These are phyloP conservation scores for Lacanobia oleracea DNA, from an alignment of 2,888 invertebrate genomes.

Conservation along the genomic window DNA sequence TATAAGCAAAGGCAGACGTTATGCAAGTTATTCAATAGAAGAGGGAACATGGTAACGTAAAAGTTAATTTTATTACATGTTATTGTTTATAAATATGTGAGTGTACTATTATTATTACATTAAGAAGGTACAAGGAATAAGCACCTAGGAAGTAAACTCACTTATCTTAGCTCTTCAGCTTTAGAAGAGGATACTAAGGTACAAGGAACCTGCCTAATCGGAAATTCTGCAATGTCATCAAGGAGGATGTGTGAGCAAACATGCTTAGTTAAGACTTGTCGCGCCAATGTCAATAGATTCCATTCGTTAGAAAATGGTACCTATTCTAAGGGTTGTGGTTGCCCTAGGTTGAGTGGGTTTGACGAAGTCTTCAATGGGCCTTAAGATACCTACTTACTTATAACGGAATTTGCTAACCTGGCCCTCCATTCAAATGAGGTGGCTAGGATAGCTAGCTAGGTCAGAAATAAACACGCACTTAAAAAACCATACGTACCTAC, in stretches of 20 bases:
- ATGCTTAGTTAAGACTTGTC: slow-evolving; percentile 3
- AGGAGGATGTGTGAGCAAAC: slow-evolving; percentile 4
- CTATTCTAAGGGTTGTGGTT: background rate
- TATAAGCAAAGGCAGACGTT: slow-evolving; percentile 16
- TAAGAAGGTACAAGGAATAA: background rate
- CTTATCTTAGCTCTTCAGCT: background rate
- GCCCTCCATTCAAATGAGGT: no score
- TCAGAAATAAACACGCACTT: no score
- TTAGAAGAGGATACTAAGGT: background rate
- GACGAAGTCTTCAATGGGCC: background rate
- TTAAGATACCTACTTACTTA: background rate
- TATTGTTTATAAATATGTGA: slow-evolving; percentile 16
- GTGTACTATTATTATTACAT: background rate
- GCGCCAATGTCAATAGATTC: slow-evolving; percentile 3
- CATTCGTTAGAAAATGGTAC: slow-evolving; percentile 11
- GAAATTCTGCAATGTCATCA: slow-evolving; percentile 8
- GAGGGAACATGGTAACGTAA: slow-evolving; percentile 24
- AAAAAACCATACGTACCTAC: no score
- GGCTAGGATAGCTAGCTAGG: no score
- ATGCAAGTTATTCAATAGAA: slow-evolving; percentile 3
- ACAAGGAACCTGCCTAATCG: background rate
- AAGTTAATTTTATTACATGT: slow-evolving; percentile 16
- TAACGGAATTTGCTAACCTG: background rate
- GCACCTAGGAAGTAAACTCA: slow-evolving; percentile 6
- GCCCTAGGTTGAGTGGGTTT: background rate